phyloP scores from a whole-genome alignment of 2,797 vertebrate species.

The Prunella strophiata region DNA sequence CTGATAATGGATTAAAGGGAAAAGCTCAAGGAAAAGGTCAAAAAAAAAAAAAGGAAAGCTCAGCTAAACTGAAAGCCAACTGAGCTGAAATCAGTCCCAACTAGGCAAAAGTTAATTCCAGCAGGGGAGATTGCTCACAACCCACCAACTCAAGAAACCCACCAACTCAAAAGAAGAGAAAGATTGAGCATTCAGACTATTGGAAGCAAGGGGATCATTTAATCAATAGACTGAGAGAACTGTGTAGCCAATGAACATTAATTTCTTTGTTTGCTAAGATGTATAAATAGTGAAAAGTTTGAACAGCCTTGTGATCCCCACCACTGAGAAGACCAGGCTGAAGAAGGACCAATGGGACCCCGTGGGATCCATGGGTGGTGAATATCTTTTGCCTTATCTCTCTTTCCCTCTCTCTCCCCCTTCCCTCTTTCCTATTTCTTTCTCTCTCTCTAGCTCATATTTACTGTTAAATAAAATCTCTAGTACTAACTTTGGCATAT shows the following conservation, averaged over 20 bases:
- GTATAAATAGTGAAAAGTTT: not conserved
- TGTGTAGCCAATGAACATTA: not conserved
- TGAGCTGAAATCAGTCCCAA: not conserved
- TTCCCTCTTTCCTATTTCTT: not conserved
- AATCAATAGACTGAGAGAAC: not conserved
- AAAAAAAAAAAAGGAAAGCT: no score
- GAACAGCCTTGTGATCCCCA: not conserved
- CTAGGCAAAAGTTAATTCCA: not conserved
- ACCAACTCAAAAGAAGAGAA: not conserved
- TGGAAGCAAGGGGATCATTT: not conserved
- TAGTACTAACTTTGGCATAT: not conserved
- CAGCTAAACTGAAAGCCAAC: not conserved
- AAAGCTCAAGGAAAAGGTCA: no score
- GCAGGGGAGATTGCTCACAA: not conserved
- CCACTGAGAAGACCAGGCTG: not conserved
- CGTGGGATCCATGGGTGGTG: accelerated
- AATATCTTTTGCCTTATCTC: not conserved
- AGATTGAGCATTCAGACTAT: not conserved
- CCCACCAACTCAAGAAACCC: not conserved
- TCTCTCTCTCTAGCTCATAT: not conserved
- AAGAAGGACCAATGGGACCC: not conserved
- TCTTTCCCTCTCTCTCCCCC: not conserved
- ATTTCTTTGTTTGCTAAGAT: not conserved
- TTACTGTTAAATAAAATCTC: not conserved
- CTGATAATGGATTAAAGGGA: not conserved